Percentiles rank a stretch among this genome's conserved stretches.
phyloP scores from a whole-genome alignment of 1,140 invertebrate species.

The Atta cephalotes region DNA sequence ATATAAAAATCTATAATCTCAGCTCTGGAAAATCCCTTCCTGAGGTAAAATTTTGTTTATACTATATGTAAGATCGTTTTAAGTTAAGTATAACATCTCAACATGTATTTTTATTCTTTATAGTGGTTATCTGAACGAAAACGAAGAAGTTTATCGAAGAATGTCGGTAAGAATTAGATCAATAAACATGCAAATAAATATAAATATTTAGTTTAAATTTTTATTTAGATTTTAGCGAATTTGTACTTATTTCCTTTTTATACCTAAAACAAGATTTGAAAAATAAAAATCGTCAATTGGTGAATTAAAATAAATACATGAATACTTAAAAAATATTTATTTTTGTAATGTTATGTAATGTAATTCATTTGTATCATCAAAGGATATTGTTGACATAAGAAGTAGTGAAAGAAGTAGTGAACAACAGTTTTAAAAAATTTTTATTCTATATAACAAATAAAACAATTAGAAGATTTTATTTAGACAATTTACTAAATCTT shows the following conservation, averaged over 20 bases:
- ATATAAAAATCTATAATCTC: slow-evolving; percentile 99
- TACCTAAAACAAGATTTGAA: background rate
- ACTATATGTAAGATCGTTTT: background rate
- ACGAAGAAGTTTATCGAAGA: slow-evolving; percentile 93
- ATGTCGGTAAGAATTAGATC: slow-evolving; percentile 89
- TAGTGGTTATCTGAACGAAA: slow-evolving; percentile 98
- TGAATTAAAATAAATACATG: background rate
- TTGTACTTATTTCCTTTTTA: background rate
- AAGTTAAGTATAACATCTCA: slow-evolving; percentile 16
- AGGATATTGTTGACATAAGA: background rate
- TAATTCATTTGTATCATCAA: background rate
- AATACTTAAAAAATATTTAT: background rate
- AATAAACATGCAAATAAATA: background rate
- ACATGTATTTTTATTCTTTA: slow-evolving; percentile 71
- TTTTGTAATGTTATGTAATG: background rate
- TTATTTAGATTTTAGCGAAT: background rate
- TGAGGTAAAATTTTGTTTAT: slow-evolving; percentile 89
- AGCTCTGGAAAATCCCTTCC: slow-evolving; percentile 98
- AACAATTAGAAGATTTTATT: background rate
- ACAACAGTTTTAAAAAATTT: no score
- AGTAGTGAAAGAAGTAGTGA: background rate
- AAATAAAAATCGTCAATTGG: background rate
- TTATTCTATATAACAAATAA: no score
- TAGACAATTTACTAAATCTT: background rate
- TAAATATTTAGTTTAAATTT: background rate